Base-by-base conservation (phyloP, 2,113 vertebrate species). In the Phasianus colchicus region DNA sequence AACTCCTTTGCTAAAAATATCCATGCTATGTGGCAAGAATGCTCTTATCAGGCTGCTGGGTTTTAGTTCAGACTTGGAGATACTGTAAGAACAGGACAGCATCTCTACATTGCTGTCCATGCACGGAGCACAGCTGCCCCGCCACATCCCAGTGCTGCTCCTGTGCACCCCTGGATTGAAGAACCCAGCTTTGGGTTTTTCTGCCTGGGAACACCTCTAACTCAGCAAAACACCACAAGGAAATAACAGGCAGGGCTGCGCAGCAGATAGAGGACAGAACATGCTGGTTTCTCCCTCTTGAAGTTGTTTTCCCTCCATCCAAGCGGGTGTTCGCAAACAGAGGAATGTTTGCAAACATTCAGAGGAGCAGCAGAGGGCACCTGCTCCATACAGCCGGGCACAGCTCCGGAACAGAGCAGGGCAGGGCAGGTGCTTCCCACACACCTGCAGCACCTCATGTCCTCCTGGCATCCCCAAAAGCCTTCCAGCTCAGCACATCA, bases 1-100 rank as follows among this genome's bases (percentile, higher is more conserved):
- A 13, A 13, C 45, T 82, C 48, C 84, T 25, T 45, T 34, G 78
- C 88, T 88, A 94, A 92, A 87, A 92, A 58, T 72, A 83, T 5
- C 87, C 9, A n/a, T 5, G 63, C 63, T 83, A n/a, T 7, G 14
- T 3, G 12, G 66, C 71, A 82, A 78, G 81, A 91, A 87, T 65
- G 87, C 40, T 85, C 83, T 76, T 91, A 79, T 54, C 67, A 65
- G 52, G 54, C 54, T 64, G 38, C 61, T 11, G 4, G 42, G 11
- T 47, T 60, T 77, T 18, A 38, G 43, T 27, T 8, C 4, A 40
- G 43, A 34, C 10, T 50, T 2, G 1, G 9, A 0, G 16, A 42
- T 40, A 38, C 14, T 30, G 84, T 76, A 63, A 69, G 78, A 43
- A 2, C 6, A 45, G 30, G 67, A 47, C 63, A 61, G 91, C 27